These are phyloP conservation scores for Sialia sialis DNA, from an alignment of 2,113 vertebrate species.

Conservation along the genomic window DNA sequence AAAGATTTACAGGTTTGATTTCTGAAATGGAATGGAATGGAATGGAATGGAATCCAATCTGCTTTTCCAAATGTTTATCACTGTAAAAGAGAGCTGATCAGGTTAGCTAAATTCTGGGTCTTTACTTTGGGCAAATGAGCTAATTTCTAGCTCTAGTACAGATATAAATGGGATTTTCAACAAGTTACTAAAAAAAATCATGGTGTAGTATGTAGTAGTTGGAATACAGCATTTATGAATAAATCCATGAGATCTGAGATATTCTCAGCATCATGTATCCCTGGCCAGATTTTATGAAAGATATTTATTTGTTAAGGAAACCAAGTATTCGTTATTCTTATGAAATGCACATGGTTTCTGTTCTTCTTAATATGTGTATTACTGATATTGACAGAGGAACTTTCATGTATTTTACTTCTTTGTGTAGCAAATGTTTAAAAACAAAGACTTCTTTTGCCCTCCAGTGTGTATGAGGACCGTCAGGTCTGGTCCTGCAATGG, in stretches of 20 bases:
- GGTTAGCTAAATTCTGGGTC: neutral
- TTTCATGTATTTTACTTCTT: neutral
- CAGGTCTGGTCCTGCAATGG: neutral
- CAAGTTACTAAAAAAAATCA: neutral
- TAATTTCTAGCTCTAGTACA: neutral
- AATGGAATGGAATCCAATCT: neutral
- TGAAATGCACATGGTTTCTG: neutral
- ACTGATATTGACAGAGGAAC: neutral
- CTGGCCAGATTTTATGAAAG: neutral
- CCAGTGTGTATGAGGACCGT: fast-evolving
- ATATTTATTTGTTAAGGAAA: neutral
- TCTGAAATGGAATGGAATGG: neutral
- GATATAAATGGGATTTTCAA: neutral
- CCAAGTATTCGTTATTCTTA: neutral
- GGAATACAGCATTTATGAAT: neutral
- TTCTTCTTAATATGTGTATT: neutral
- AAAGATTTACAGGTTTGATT: neutral
- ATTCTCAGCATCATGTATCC: neutral
- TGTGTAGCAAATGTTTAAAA: neutral
- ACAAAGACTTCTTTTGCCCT: neutral
- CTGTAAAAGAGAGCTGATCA: neutral
- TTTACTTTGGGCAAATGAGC: neutral
- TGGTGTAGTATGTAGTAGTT: neutral
- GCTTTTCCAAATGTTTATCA: neutral
- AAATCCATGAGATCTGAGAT: neutral